Evolutionary conservation across 1,140 invertebrate species (phyloP).

Genomic region (Patella vulgata): DNA sequence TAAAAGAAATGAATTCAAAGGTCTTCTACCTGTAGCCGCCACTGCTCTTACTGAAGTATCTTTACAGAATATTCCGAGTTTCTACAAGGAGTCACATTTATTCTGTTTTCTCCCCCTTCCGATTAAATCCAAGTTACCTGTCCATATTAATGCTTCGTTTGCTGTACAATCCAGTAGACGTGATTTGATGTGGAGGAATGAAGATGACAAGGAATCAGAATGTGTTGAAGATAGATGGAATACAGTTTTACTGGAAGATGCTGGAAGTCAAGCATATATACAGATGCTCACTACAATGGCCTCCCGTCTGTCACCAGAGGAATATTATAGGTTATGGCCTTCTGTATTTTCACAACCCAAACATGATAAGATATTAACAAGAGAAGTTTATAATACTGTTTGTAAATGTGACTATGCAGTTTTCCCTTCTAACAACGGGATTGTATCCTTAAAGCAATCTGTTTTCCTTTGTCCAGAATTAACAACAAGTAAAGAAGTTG

Average conservation of each 20-base stretch:
- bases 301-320: not conserved
- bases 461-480: not conserved
- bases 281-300: too few relatives aligned
- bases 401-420: too few relatives aligned
- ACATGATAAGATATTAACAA: too few relatives aligned
- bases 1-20: not conserved
- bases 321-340: conserved; percentile 6
- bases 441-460: too few relatives aligned
- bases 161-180: conserved; percentile 28
- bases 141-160: conserved; percentile 48
- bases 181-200: too few relatives aligned
- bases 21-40: conserved; percentile 30
- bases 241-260: too few relatives aligned
- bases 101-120: conserved; percentile 46
- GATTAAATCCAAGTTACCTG: conserved; percentile 20
- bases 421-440: too few relatives aligned
- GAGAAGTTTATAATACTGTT: too few relatives aligned
- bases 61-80: conserved; percentile 5
- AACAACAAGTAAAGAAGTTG: not conserved
- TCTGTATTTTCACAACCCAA: not conserved
- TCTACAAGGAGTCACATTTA: conserved; percentile 41
- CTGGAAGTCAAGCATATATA: too few relatives aligned
- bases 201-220: too few relatives aligned
- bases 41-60: too few relatives aligned
- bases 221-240: too few relatives aligned